Conservation (phyloP, 2,888 invertebrate genomes). For the Cerastis leucographa region DNA sequence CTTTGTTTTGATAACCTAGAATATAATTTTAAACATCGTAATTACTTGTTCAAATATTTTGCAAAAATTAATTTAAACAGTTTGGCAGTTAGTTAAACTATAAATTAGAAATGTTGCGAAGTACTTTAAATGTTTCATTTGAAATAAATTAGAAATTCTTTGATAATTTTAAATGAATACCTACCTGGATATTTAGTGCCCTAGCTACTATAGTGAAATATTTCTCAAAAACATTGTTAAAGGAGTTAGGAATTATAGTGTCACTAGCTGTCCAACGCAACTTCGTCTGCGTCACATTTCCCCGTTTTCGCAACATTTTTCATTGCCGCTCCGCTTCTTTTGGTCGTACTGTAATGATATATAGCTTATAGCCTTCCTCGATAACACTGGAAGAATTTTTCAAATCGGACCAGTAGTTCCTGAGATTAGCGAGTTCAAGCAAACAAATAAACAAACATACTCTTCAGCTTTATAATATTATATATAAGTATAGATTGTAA, state of each 20-base stretch:
- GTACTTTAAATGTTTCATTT: slow-evolving; percentile 24
- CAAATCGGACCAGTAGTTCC: no score
- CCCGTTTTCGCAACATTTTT: no score
- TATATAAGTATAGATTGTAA: no score
- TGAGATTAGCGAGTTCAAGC: no score
- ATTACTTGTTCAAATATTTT: slow-evolving; percentile 13
- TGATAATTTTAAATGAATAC: slow-evolving; percentile 21
- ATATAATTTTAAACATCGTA: not conserved
- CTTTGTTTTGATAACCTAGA: not conserved
- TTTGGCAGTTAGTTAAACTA: slow-evolving; percentile 36
- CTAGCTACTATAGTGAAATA: not conserved
- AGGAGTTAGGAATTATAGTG: not conserved
- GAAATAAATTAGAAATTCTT: slow-evolving; percentile 14
- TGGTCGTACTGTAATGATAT: no score
- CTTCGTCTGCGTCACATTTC: no score
- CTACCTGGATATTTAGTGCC: not conserved
- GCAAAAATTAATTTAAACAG: slow-evolving; percentile 30
- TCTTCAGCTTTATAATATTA: no score
- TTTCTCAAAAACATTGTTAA: not conserved
- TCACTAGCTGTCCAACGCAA: no score
- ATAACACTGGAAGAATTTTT: no score
- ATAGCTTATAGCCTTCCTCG: no score
- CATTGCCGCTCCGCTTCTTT: no score
- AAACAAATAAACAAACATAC: no score
- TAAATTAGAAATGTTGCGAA: slow-evolving; percentile 41